Evolutionary conservation across 2,797 vertebrate genomes (phyloP), one percentile per base, ranked within the genome.

Genomic region (Xenopus petersii): DNA sequence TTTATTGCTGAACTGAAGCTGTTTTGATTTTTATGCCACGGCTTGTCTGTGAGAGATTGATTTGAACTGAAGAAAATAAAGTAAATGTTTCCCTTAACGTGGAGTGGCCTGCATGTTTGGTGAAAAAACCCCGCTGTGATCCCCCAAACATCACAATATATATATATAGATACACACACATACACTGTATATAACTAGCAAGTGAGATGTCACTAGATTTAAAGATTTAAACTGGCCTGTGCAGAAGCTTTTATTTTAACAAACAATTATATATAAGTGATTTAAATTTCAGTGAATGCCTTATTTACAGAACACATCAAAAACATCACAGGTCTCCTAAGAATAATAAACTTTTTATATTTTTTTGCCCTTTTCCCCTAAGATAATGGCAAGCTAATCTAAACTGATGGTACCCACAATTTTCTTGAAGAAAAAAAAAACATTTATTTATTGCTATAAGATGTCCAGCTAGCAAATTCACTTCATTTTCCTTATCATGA

Each of bases 401-500:
- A 71, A 81, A 76, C 71, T 77, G 73, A 75, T 83, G 82, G 83
- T 63, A 64, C 67, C 66, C 77, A 77, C 81, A 71, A 79, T 83
- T 84, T 81, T 87, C 80, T 21, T 74, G 60, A 65, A 12, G 10
- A 82, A 89, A 86, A 42, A 85, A 80, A 80, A 80, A 81, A 1
- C 21, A 21, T 21, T 21, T 21, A 21, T 21, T 21, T 21, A 80
- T 79, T 75, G 70, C 66, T 83, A 82, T 88, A 82, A 81, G 81
- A 80, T 73, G 30, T 71, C 67, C 60, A 69, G 69, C 76, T 80
- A 65, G 72, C 61, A 83, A 82, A 81, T 74, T 82, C n/a, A n/a
- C n/a, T 79, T 86, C 81, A 77, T 76, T 80, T 77, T 70, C 64
- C 76, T 86, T 89, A 88, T 89, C 88, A 80, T 83, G 83, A 87